Conservation (phyloP, 1,140 invertebrate species). For the Goniozus legneri region DNA sequence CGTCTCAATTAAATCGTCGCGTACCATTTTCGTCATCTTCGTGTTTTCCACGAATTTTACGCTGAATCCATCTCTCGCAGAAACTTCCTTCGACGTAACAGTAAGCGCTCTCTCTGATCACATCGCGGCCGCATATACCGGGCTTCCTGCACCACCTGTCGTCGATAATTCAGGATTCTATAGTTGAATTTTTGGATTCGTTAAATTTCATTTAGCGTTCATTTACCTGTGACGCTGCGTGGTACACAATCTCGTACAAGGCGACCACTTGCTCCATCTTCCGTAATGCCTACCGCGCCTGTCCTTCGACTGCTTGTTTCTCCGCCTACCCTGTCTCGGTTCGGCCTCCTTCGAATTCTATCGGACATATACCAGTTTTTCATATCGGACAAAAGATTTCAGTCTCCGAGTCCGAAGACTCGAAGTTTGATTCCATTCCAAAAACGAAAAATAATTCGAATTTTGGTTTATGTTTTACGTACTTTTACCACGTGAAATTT, state of each 20-base stretch:
- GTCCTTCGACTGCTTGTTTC: constrained; percentile 30
- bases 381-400: no score
- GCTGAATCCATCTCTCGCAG: constrained; percentile 72
- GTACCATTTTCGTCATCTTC: constrained; percentile 41
- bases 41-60: constrained; percentile 52
- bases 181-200: background rate
- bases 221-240: constrained; percentile 59
- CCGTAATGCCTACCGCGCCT: constrained; percentile 49
- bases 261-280: constrained; percentile 62
- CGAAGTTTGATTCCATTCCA: no score
- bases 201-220: background rate
- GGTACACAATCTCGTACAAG: constrained; percentile 60
- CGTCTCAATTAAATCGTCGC: no score
- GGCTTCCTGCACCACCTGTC: constrained; percentile 70
- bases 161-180: constrained; percentile 9
- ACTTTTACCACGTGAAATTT: constrained; percentile 33
- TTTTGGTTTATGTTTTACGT: constrained; percentile 1
- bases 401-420: no score
- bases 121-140: constrained; percentile 69
- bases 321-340: constrained; percentile 35
- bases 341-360: constrained; percentile 40
- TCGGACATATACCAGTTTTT: no score
- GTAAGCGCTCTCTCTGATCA: constrained; percentile 76
- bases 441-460: background rate
- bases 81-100: constrained; percentile 78